Conservation (phyloP, 2,113 vertebrate genomes). For the Myrmecophaga tridactyla region DNA sequence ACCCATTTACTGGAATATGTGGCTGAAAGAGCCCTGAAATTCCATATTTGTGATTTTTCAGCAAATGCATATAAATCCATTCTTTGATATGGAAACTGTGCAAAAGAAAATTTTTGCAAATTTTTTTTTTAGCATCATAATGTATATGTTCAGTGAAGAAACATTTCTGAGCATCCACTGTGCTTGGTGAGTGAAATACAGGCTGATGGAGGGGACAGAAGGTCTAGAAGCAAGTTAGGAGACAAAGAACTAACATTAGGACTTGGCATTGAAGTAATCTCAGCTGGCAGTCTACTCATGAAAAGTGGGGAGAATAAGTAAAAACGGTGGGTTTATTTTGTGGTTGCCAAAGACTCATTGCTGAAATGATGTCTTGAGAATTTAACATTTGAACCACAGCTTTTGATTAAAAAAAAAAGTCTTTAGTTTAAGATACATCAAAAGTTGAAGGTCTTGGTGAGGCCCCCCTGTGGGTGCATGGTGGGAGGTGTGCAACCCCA, state of each 20-base stretch:
- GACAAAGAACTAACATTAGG: not conserved
- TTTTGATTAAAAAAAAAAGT: not conserved
- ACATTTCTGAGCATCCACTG: not conserved
- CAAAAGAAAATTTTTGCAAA: not conserved
- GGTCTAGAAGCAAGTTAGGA: not conserved
- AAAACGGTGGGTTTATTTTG: not conserved
- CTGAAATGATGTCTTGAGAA: conserved; percentile 29
- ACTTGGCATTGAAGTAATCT: not conserved
- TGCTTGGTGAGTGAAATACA: not conserved
- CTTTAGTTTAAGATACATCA: not conserved
- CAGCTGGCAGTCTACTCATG: not conserved
- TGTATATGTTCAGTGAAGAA: not conserved
- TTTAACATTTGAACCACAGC: conserved; percentile 11
- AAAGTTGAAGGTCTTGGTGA: not conserved
- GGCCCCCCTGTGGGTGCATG: not conserved
- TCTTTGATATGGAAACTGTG: conserved; percentile 23
- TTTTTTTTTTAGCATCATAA: not conserved
- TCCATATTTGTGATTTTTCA: conserved; percentile 17
- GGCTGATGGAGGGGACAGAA: not conserved
- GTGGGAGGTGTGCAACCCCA: not conserved
- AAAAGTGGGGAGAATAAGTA: not conserved
- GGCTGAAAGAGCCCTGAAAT: conserved; percentile 33
- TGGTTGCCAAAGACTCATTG: not conserved
- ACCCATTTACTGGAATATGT: not conserved
- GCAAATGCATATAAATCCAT: conserved; percentile 4